Percentiles rank a stretch among this genome's conserved stretches.
These are phyloP conservation scores for Craniophora ligustri DNA, from an alignment of 2,888 invertebrate species.

Conservation along the genomic window DNA sequence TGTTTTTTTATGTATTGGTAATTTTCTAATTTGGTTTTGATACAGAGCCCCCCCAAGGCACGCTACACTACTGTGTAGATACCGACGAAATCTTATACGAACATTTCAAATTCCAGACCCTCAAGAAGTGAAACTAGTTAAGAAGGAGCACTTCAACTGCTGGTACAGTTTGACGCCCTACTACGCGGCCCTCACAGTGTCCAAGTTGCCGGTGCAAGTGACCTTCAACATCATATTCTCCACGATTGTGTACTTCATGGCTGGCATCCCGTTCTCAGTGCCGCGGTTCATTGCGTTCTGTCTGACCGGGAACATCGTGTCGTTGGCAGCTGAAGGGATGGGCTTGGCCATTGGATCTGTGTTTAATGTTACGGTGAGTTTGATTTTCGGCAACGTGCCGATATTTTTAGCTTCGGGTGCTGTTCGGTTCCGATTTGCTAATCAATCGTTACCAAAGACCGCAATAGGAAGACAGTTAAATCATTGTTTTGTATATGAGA, in stretches of 20 bases:
- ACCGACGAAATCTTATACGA: neutral
- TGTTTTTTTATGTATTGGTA: too few species aligned
- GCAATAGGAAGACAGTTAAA: too few species aligned
- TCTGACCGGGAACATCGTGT: slow-evolving; percentile 90
- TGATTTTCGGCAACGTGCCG: too few species aligned
- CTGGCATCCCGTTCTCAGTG: slow-evolving; percentile 91
- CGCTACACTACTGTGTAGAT: too few species aligned
- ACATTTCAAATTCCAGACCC: slow-evolving; percentile 85
- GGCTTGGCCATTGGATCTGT: slow-evolving; percentile 93
- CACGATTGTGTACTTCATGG: slow-evolving; percentile 89
- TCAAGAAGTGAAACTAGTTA: slow-evolving; percentile 90
- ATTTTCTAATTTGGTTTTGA: too few species aligned
- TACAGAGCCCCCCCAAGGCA: too few species aligned
- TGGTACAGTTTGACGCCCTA: slow-evolving; percentile 91
- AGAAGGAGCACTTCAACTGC: slow-evolving; percentile 91
- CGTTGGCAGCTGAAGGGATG: slow-evolving; percentile 93
- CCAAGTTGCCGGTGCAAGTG: slow-evolving; percentile 90
- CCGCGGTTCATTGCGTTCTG: slow-evolving; percentile 91
- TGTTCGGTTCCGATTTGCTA: neutral
- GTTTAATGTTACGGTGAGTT: slow-evolving; percentile 90
- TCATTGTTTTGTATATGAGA: too few species aligned
- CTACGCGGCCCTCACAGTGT: slow-evolving; percentile 90
- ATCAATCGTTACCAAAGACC: too few species aligned
- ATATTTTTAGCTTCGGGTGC: neutral
- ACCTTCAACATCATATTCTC: slow-evolving; percentile 89